A percentile compares a stretch with the other conserved stretches of the same genome.
phyloP scores from a whole-genome alignment of 2,797 vertebrate species.

The Echeneis naucrates region DNA sequence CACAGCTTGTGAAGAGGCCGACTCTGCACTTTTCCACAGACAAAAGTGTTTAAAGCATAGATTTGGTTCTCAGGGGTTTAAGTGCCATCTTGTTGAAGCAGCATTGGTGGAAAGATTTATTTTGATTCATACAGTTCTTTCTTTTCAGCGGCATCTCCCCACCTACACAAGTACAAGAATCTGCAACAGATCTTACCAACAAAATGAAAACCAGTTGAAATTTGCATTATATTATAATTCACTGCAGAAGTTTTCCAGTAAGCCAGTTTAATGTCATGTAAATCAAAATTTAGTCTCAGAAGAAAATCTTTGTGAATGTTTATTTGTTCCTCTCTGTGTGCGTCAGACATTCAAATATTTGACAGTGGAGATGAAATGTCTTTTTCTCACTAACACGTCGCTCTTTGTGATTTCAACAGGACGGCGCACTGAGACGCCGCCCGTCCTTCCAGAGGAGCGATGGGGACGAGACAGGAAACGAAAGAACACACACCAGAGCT shows the following conservation, averaged over 20 bases:
- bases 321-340: neutral
- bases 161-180: conserved; percentile 31
- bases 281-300: neutral
- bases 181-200: conserved; percentile 11
- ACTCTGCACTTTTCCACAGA: neutral
- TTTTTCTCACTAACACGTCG: too few relatives aligned
- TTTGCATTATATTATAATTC: conserved; percentile 41
- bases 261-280: neutral
- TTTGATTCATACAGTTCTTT: conserved; percentile 18
- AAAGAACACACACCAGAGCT: neutral
- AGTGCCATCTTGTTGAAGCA: neutral
- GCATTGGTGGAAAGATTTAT: conserved; percentile 8
- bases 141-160: conserved; percentile 43
- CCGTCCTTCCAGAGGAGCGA: conserved; percentile 26
- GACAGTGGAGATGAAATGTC: too few relatives aligned
- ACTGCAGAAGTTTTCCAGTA: neutral
- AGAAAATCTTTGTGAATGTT: neutral
- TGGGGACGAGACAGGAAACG: conserved; percentile 20
- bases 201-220: neutral
- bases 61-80: neutral
- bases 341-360: neutral
- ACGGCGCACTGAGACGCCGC: conserved; percentile 10
- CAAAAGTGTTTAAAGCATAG: neutral
- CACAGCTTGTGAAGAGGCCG: too few relatives aligned
- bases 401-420: neutral